Evolutionary conservation across 1,140 invertebrate genomes (phyloP).

Genomic region (Tetramorium parvispinum): DNA sequence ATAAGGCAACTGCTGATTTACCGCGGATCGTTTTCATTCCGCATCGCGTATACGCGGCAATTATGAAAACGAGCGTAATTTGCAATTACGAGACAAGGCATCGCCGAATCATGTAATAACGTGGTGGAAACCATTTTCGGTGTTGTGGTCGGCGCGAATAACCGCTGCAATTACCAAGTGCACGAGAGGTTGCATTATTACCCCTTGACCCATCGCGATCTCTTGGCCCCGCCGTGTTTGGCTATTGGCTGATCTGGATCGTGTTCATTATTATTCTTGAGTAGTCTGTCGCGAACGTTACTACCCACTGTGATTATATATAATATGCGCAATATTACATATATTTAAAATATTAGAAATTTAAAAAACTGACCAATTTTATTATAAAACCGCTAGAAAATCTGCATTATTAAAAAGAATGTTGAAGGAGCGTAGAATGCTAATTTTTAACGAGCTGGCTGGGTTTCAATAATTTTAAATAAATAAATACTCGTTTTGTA

Average conservation of each 20-base stretch:
- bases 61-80: slow-evolving; percentile 10
- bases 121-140: slow-evolving; percentile 9
- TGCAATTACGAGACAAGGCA: slow-evolving; percentile 31
- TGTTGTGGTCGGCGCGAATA: slow-evolving; percentile 47
- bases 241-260: slow-evolving; percentile 27
- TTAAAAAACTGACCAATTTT: background rate
- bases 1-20: background rate
- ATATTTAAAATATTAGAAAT: slow-evolving; percentile 3
- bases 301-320: background rate
- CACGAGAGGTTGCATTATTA: slow-evolving; percentile 61
- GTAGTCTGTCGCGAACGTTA: background rate
- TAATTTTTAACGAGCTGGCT: background rate
- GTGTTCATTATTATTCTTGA: slow-evolving; percentile 34
- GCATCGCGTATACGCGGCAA: background rate
- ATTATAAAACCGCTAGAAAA: background rate
- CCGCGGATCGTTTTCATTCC: slow-evolving; percentile 7
- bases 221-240: background rate
- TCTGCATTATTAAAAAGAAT: background rate
- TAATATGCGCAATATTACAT: background rate
- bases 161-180: slow-evolving; percentile 66
- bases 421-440: background rate
- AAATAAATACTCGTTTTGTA: background rate
- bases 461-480: background rate
- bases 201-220: slow-evolving; percentile 61
- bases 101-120: slow-evolving; percentile 33